Base-by-base conservation (phyloP, 2,113 vertebrate genomes). In the Polypterus senegalus region DNA sequence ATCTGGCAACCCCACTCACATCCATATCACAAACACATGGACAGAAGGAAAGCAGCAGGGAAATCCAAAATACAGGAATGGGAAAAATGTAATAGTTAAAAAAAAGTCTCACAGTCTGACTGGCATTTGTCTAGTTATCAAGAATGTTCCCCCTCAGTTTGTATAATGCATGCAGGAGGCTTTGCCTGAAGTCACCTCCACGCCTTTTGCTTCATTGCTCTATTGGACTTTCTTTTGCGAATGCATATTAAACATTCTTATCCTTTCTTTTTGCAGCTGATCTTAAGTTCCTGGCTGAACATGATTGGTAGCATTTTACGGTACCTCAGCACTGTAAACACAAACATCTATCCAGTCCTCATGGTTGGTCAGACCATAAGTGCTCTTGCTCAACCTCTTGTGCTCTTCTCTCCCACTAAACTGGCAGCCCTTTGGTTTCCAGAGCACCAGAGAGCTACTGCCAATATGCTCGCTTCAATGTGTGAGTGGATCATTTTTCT, bases 341-440 rank as follows among this genome's bases (percentile, higher is more conserved):
- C 60, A 55, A 43, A 5, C 27, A 69, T 57, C 2, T 90, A 83
- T 65, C 48, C 66, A 2, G 55, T 86, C 56, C 75, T 96, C 59
- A 80, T 95, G 78, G 1, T 64, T 5, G 95, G 96, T 1, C 96
- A 99, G 69, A 88, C 82, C 7, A 61, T 97, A 4, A 85, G 87
- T 7, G 91, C 91, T 1, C 9, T 91, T 59, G 95, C 92, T 51
- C 95, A 99, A 79, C 89, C 90, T 1, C 83, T 99, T 73, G 78
- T 97, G 63, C 68, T 97, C 63, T 96, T 94, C 75, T 76, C 91
- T 60, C 96, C 95, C 0, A 92, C 94, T 61, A 98, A 99, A 70
- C 66, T 97, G 71, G 93, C 94, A 2, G 90, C 92, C 0, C 65
- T 95, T 8, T 98, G 95, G 96, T 98, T 99, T 69, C 94, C 95